Conservation (phyloP, 2,888 invertebrate genomes). For the Strigamia transsilvanica region DNA sequence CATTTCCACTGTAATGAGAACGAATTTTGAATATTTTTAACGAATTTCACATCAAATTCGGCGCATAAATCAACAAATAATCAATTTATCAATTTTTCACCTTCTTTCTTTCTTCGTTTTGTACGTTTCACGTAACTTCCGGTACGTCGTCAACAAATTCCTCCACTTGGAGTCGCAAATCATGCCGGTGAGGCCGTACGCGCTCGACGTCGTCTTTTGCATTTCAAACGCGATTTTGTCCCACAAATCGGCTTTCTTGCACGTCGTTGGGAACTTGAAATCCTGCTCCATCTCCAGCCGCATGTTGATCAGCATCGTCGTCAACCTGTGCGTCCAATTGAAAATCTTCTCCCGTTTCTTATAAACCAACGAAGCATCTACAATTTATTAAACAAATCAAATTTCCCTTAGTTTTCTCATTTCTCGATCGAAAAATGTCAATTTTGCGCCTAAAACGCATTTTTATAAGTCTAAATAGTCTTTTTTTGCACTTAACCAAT, state of each 20-base stretch:
- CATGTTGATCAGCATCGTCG: not conserved
- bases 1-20: too few relatives aligned
- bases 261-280: not conserved
- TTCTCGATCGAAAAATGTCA: too few relatives aligned
- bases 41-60: too few relatives aligned
- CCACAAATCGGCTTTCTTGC: slow-evolving; percentile 5
- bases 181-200: not conserved
- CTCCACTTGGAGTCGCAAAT: not conserved
- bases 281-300: not conserved
- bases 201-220: not conserved
- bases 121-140: not conserved
- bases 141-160: not conserved
- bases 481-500: too few relatives aligned
- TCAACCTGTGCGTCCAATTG: not conserved
- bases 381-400: not conserved
- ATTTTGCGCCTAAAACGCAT: too few relatives aligned
- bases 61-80: too few relatives aligned
- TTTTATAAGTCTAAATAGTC: too few relatives aligned
- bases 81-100: not conserved
- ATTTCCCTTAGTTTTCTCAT: too few relatives aligned
- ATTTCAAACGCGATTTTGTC: not conserved
- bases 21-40: too few relatives aligned
- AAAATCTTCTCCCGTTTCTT: not conserved
- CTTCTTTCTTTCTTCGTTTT: slow-evolving; percentile 5
- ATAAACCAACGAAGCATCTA: not conserved